Base-by-base conservation (phyloP, 2,113 vertebrate species). In the Bubalus kerabau region DNA sequence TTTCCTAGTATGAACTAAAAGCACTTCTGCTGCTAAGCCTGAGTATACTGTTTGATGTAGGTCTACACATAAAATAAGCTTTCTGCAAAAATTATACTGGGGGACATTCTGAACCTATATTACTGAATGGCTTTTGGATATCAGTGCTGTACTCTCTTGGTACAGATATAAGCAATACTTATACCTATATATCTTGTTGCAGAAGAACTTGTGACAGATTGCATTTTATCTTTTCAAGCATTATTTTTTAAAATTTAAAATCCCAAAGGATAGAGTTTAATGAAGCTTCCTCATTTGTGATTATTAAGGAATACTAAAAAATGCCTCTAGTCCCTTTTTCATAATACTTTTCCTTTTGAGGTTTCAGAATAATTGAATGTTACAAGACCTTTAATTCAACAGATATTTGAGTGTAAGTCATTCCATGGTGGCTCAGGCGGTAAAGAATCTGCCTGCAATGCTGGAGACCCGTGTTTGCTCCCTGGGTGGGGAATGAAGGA, bases 281-380 rank as follows among this genome's bases (percentile, higher is more conserved):
- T 88, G 74, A 92, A 50, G 16, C 43, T 57, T 80, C 19, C 59
- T 96, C 5, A 91, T 97, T 89, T 96, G 28, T 97, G 92, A 94
- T 24, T 93, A 85, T 87, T 86, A 89, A 93, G 83, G 21, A 11
- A 87, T 89, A 80, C 36, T 64, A 62, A 94, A 96, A 52, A 62
- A 78, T n/a, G 24, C 15, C 85, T 88, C 28, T 92, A 84, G n/a
- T 46, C 15, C 36, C 28, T 90, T 96, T 88, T 94, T 59, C 93
- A 26, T 90, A 81, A 36, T 95, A 62, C n/a, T 84, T 96, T 95
- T 64, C 7, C 19, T 71, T 90, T 95, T 89, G 32, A 50, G 16
- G 43, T 93, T 97, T 48, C 46, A 93, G 82, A 78, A 78, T 85
- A 91, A 94, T 71, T 83, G 94, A 96, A 59, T 67, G 28, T 94